phyloP scores from a whole-genome alignment of 2,888 invertebrate genomes.

The Argyresthia goedartella region DNA sequence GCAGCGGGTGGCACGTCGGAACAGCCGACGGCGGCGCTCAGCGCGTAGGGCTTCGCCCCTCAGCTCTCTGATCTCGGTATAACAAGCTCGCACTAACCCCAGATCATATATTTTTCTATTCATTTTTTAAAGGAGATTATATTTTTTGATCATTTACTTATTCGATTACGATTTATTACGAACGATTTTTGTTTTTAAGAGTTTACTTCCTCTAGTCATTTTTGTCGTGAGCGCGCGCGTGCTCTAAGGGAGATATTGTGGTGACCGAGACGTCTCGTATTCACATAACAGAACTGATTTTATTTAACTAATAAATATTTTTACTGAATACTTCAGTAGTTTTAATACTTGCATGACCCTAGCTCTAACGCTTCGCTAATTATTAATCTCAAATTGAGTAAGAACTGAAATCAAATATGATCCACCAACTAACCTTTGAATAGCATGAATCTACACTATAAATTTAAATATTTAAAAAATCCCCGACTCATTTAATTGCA shows the following conservation, averaged over 20 bases:
- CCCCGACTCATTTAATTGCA: too few relatives aligned
- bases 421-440: not conserved
- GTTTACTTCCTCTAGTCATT: constrained; percentile 39
- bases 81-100: constrained; percentile 59
- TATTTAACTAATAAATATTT: constrained; percentile 63
- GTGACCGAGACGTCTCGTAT: constrained; percentile 55
- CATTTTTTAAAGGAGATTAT: constrained; percentile 26
- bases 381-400: not conserved
- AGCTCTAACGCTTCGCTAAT: constrained; percentile 53
- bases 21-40: constrained; percentile 70
- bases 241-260: constrained; percentile 29
- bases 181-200: constrained; percentile 34
- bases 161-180: constrained; percentile 22
- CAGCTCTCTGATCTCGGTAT: constrained; percentile 63
- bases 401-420: not conserved
- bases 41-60: constrained; percentile 49
- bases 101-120: constrained; percentile 55
- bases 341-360: constrained; percentile 56
- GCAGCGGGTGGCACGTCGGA: constrained; percentile 68
- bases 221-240: constrained; percentile 42
- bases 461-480: too few relatives aligned
- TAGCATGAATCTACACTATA: not conserved
- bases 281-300: constrained; percentile 67
- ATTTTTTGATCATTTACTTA: constrained; percentile 33
- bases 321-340: constrained; percentile 50